phyloP scores from a whole-genome alignment of 2,113 vertebrate species.

The Psophia crepitans region DNA sequence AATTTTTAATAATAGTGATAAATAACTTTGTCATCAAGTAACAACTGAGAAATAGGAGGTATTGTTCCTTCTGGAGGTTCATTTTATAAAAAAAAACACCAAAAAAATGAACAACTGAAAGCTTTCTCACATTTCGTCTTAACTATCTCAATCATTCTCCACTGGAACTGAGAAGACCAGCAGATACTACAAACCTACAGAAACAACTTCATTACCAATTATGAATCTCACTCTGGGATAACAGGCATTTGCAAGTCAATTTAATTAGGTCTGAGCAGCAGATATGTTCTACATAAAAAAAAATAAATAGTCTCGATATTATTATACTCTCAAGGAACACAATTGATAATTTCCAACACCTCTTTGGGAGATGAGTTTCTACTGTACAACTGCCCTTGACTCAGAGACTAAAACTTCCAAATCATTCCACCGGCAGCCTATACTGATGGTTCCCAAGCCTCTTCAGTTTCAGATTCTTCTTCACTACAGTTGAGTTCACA shows the following conservation, averaged over 20 bases:
- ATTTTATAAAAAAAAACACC: neutral
- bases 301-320: neutral
- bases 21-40: neutral
- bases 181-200: neutral
- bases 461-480: neutral
- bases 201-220: neutral
- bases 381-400: neutral
- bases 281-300: neutral
- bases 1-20: neutral
- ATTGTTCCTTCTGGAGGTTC: neutral
- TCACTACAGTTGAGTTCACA: neutral
- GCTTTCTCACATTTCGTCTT: neutral
- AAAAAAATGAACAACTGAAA: neutral
- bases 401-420: neutral
- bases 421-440: neutral
- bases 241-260: neutral
- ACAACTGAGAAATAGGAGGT: neutral
- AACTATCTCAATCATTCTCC: neutral
- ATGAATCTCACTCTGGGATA: neutral
- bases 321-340: neutral
- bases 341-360: neutral
- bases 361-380: neutral
- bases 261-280: neutral
- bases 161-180: neutral
- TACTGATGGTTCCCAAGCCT: neutral